Conservation (phyloP, 2,888 invertebrate species). For the Nemoura dubitans region DNA sequence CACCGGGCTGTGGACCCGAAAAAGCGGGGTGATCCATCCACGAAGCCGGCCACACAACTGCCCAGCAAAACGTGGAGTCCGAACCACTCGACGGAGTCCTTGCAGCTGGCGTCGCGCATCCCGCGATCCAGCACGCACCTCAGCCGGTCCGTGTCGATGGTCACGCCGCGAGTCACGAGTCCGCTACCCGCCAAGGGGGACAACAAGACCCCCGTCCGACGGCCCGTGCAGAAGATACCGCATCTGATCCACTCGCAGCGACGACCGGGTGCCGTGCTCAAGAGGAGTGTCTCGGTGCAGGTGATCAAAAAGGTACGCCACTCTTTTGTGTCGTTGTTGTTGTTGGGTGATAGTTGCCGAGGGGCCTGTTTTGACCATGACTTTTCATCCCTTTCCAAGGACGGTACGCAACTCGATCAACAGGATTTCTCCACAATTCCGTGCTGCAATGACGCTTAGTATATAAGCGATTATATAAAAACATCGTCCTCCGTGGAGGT, state of each 20-base stretch:
- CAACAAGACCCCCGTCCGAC: not conserved
- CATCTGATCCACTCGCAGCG: not conserved
- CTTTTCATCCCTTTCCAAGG: not conserved
- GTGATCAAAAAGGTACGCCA: not conserved
- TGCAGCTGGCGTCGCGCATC: not conserved
- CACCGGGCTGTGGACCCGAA: too few species aligned
- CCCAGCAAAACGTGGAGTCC: too few species aligned
- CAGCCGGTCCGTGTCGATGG: not conserved
- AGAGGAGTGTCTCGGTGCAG: not conserved
- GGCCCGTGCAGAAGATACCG: not conserved
- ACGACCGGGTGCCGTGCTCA: not conserved
- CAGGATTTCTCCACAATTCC: not conserved
- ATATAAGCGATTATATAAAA: not conserved
- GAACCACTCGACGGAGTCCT: not conserved
- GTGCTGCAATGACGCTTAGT: not conserved
- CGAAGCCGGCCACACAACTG: too few species aligned
- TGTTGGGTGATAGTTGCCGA: too few species aligned
- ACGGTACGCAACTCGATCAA: not conserved
- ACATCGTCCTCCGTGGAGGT: not conserved
- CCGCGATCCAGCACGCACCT: not conserved
- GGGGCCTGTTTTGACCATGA: not conserved
- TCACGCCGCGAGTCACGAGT: not conserved
- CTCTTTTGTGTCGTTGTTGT: not conserved
- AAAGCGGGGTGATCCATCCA: too few species aligned
- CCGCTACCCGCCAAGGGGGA: not conserved